Evolutionary conservation across 2,888 invertebrate genomes (phyloP).

Genomic region (Chrysotoxum bicinctum): DNA sequence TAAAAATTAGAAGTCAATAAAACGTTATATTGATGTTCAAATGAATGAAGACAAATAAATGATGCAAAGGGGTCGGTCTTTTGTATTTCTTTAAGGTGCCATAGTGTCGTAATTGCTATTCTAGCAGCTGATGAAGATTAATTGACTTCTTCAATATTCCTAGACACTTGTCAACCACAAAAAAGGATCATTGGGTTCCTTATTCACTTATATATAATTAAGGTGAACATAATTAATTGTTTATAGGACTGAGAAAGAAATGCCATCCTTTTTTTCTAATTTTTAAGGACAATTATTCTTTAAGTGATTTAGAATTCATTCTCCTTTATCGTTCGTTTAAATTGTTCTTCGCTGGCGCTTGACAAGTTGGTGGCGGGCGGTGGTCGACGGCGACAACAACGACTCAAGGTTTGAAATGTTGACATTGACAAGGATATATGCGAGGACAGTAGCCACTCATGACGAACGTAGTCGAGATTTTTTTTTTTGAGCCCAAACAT

Average conservation of each 20-base stretch:
- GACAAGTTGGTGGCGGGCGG: slow-evolving; percentile 19
- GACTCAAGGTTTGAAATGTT: slow-evolving; percentile 44
- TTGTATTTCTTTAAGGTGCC: slow-evolving; percentile 53
- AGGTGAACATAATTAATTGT: slow-evolving; percentile 70
- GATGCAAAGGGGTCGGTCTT: slow-evolving; percentile 15
- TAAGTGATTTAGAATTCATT: slow-evolving; percentile 49
- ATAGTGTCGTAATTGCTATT: slow-evolving; percentile 60
- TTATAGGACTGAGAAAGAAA: slow-evolving; percentile 30
- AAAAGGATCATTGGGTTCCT: slow-evolving; percentile 37
- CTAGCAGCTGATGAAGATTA: slow-evolving; percentile 65
- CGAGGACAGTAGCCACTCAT: slow-evolving; percentile 72
- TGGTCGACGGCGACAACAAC: background rate
- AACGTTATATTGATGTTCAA: slow-evolving; percentile 23
- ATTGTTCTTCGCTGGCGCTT: slow-evolving; percentile 45
- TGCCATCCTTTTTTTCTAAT: slow-evolving; percentile 12
- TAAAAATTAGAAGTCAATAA: background rate
- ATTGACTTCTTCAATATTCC: slow-evolving; percentile 54
- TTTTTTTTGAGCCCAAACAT: slow-evolving; percentile 21
- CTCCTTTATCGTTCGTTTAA: slow-evolving; percentile 37
- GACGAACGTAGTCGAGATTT: slow-evolving; percentile 43
- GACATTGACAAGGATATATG: slow-evolving; percentile 72
- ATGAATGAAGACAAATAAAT: slow-evolving; percentile 7
- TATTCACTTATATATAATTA: slow-evolving; percentile 48
- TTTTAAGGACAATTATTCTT: slow-evolving; percentile 30
- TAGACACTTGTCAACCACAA: slow-evolving; percentile 62